Conservation (phyloP, 2,888 invertebrate genomes). For the Nysson spinosus region DNA sequence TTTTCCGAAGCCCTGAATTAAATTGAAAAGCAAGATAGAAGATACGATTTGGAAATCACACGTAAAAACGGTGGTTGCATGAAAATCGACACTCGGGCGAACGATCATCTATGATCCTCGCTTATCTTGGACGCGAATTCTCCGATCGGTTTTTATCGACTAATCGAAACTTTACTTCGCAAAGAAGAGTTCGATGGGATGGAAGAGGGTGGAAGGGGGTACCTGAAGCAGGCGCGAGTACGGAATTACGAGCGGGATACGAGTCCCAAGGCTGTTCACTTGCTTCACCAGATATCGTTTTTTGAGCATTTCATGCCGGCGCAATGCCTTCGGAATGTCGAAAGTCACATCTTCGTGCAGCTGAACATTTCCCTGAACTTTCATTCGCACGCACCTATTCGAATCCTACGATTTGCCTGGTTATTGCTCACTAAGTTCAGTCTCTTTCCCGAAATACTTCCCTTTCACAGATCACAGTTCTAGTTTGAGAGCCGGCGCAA, state of each 20-base stretch:
- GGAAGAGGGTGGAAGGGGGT: neutral
- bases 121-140: constrained; percentile 29
- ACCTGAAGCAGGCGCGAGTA: constrained; percentile 41
- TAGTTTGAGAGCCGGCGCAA: no score
- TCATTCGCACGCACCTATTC: constrained; percentile 3
- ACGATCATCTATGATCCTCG: constrained; percentile 24
- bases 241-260: constrained; percentile 55
- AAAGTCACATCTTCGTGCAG: constrained; percentile 25
- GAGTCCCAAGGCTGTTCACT: constrained; percentile 45
- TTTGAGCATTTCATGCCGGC: constrained; percentile 22
- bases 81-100: constrained; percentile 1
- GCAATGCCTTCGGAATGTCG: constrained; percentile 29
- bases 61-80: constrained; percentile 5
- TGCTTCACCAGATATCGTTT: constrained; percentile 36
- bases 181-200: neutral
- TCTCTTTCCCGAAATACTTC: neutral
- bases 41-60: no score
- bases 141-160: constrained; percentile 53
- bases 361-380: constrained; percentile 33
- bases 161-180: constrained; percentile 49
- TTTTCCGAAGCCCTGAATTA: no score
- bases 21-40: no score
- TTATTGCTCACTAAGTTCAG: neutral
- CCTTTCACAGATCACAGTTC: no score
- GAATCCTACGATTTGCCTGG: constrained; percentile 3